A percentile compares a stretch with the other conserved stretches of the same genome.
These are phyloP conservation scores for Hypomecis atomaria DNA, from an alignment of 2,888 invertebrate species.

Conservation along the genomic window DNA sequence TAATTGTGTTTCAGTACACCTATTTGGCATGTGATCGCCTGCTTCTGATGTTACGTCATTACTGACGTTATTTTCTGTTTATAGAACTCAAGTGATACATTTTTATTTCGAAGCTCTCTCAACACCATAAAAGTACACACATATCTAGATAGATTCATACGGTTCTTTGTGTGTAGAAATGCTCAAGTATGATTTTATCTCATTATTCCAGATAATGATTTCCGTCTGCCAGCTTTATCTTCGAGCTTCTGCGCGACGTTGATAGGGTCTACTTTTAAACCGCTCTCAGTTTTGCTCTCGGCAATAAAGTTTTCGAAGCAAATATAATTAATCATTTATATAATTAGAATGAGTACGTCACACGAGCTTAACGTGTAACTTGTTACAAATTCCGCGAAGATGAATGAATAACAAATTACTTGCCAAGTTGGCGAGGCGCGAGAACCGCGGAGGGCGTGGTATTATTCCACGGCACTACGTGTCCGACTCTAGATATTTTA, in stretches of 20 bases:
- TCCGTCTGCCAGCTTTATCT: slow-evolving; percentile 32
- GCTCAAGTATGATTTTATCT: slow-evolving; percentile 27
- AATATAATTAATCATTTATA: slow-evolving; percentile 39
- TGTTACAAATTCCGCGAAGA: slow-evolving; percentile 38
- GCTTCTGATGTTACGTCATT: slow-evolving; percentile 31
- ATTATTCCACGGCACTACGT: slow-evolving; percentile 10
- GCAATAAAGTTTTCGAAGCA: slow-evolving; percentile 34
- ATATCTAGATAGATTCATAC: slow-evolving; percentile 6
- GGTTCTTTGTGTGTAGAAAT: slow-evolving; percentile 27
- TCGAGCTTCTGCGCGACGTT: slow-evolving; percentile 31
- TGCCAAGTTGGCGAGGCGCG: slow-evolving; percentile 11
- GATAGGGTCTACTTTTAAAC: slow-evolving; percentile 35
- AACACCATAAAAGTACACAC: slow-evolving; percentile 4
- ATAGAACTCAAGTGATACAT: slow-evolving; percentile 4
- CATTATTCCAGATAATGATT: slow-evolving; percentile 35
- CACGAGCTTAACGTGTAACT: slow-evolving; percentile 33
- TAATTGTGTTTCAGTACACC: slow-evolving; percentile 46
- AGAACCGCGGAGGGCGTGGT: background rate
- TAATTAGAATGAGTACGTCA: slow-evolving; percentile 42
- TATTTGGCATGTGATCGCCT: slow-evolving; percentile 41
- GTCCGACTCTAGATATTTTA: slow-evolving; percentile 10
- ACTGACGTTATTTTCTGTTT: slow-evolving; percentile 19
- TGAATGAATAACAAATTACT: slow-evolving; percentile 37
- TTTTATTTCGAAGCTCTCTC: slow-evolving; percentile 3
- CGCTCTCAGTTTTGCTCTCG: slow-evolving; percentile 18